Percentiles rank a stretch among this genome's conserved stretches.
phyloP scores from a whole-genome alignment of 2,888 invertebrate species.

The Monoplex corrugatus region DNA sequence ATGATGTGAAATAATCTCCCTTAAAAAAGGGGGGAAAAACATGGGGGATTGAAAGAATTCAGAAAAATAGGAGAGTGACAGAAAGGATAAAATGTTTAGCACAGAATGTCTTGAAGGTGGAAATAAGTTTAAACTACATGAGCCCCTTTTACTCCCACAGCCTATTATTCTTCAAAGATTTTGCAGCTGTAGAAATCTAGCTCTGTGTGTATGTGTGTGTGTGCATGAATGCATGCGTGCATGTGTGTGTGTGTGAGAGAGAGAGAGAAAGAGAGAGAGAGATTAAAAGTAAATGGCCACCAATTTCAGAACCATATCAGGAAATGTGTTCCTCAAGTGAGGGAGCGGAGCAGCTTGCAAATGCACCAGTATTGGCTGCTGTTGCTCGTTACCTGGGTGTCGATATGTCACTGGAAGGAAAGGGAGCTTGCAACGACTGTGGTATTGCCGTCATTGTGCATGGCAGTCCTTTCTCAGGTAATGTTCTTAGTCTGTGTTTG shows the following conservation, averaged over 20 bases:
- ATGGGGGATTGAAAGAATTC: no score
- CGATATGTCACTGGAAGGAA: constrained; percentile 79
- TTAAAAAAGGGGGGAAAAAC: no score
- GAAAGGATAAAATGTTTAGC: no score
- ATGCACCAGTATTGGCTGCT: constrained; percentile 79
- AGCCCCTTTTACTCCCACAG: no score
- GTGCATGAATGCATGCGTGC: background rate
- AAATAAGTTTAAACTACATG: no score
- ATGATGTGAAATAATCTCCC: no score
- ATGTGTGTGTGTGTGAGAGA: background rate
- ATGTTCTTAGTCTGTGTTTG: no score
- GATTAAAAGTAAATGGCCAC: background rate
- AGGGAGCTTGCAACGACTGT: constrained; percentile 78
- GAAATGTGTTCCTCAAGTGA: constrained; percentile 60
- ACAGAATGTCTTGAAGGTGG: no score
- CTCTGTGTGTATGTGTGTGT: background rate
- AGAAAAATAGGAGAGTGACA: no score
- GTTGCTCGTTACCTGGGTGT: constrained; percentile 81
- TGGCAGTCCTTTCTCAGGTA: constrained; percentile 80
- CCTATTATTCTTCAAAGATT: no score
- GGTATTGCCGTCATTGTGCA: constrained; percentile 81
- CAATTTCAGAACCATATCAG: constrained; percentile 72
- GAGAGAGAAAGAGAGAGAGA: background rate
- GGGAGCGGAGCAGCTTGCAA: constrained; percentile 79
- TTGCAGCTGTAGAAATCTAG: no score